Conservation (phyloP, 1,140 invertebrate genomes). For the Reticulitermes speratus region DNA sequence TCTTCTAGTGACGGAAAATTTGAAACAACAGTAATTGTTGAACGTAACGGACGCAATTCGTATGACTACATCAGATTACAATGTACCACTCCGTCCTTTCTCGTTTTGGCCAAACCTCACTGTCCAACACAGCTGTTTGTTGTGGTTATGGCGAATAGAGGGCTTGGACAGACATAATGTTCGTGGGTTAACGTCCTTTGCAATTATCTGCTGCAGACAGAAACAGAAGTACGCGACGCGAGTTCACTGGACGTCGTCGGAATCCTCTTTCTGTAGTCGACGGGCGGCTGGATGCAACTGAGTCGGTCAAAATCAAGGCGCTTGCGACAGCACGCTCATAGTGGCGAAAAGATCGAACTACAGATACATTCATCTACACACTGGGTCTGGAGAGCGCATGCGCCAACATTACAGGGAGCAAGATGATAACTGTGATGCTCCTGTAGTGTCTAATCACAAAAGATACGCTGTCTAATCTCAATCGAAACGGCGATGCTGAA, state of each 20-base stretch:
- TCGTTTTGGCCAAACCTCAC: background rate
- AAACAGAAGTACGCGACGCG: background rate
- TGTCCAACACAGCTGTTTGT: background rate
- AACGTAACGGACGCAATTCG: background rate
- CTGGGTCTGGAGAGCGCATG: background rate
- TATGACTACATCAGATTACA: background rate
- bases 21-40: background rate
- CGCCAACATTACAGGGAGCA: background rate
- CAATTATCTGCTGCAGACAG: background rate
- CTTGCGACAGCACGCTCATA: background rate
- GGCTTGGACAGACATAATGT: background rate
- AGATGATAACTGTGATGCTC: background rate
- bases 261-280: background rate
- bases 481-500: too few species aligned
- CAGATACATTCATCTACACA: constrained; percentile 7
- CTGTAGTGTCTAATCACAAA: background rate
- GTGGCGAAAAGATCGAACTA: constrained; percentile 5
- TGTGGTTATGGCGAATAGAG: background rate
- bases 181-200: background rate
- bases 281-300: background rate
- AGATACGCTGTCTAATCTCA: too few species aligned
- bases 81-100: background rate
- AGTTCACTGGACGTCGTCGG: background rate
- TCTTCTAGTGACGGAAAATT: background rate
- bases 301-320: background rate